Conservation (phyloP, 23 tunicate species). For the Aplidium turbinatum region DNA sequence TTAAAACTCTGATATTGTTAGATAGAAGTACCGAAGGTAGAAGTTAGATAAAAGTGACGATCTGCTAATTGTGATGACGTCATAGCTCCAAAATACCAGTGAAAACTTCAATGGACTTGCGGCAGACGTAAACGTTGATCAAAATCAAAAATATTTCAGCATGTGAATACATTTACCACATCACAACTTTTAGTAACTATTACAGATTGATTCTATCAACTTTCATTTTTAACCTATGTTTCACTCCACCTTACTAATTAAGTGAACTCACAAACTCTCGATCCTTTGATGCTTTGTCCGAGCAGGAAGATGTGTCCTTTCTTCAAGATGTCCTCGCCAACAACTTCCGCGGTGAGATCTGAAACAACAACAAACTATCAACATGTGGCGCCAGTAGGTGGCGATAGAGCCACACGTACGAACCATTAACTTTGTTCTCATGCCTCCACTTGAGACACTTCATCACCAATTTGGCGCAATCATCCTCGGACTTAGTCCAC, state of each 20-base stretch:
- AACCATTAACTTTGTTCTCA: conserved; percentile 61
- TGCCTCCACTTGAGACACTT: conserved; percentile 65
- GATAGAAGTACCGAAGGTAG: too few species aligned
- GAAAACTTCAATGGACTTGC: too few species aligned
- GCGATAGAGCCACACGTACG: not conserved
- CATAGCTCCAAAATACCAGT: too few species aligned
- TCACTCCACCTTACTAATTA: not conserved
- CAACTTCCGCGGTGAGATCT: conserved; percentile 64
- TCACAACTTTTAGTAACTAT: too few species aligned
- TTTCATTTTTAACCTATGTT: too few species aligned
- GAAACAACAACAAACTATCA: not conserved
- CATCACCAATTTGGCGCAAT: conserved; percentile 51
- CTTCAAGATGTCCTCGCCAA: conserved; percentile 46
- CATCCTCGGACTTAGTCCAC: conserved; percentile 55
- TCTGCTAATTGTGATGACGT: too few species aligned
- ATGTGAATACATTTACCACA: not conserved
- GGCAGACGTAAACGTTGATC: too few species aligned
- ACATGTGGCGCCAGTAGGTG: not conserved
- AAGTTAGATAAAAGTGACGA: too few species aligned
- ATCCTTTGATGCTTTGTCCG: conserved; percentile 54
- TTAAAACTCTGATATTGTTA: too few species aligned
- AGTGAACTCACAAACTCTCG: conserved; percentile 64
- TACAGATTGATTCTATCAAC: too few species aligned
- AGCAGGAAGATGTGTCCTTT: conserved; percentile 50
- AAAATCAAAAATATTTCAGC: not conserved